phyloP scores from a whole-genome alignment of 1,140 invertebrate species.

The Hylaeus anthracinus region DNA sequence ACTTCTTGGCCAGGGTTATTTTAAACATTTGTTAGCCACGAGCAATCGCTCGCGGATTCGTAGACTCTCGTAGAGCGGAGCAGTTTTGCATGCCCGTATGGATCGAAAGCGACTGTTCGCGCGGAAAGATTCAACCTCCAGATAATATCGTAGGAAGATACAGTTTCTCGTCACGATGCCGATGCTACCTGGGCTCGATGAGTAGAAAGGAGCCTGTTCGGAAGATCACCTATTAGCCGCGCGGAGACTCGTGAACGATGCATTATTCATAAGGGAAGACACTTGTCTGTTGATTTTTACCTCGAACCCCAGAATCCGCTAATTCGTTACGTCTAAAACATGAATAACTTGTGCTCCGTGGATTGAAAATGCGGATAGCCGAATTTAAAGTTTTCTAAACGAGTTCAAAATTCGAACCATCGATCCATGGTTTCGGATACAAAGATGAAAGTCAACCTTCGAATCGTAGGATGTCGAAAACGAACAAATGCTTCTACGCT shows the following conservation, averaged over 20 bases:
- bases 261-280: conserved; percentile 49
- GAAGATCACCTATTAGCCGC: conserved; percentile 54
- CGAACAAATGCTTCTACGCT: background rate
- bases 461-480: background rate
- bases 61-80: background rate
- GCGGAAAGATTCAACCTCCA: conserved; percentile 55
- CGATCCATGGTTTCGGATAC: too few relatives aligned
- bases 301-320: background rate
- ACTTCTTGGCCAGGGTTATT: conserved; percentile 39
- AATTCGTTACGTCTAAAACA: background rate
- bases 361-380: background rate
- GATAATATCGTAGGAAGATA: conserved; percentile 64
- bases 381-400: too few relatives aligned
- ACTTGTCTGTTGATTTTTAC: conserved; percentile 1
- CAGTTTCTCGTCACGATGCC: conserved; percentile 60
- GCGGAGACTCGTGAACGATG: conserved; percentile 37
- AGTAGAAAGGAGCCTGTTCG: conserved; percentile 53
- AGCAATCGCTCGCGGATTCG: conserved; percentile 35
- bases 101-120: conserved; percentile 63
- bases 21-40: conserved; percentile 41
- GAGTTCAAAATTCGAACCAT: too few relatives aligned
- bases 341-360: background rate
- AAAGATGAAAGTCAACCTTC: too few relatives aligned
- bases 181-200: conserved; percentile 23
- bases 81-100: conserved; percentile 56